Evolutionary conservation across 2,113 vertebrate species (phyloP).

Genomic region (Epinephelus moara): DNA sequence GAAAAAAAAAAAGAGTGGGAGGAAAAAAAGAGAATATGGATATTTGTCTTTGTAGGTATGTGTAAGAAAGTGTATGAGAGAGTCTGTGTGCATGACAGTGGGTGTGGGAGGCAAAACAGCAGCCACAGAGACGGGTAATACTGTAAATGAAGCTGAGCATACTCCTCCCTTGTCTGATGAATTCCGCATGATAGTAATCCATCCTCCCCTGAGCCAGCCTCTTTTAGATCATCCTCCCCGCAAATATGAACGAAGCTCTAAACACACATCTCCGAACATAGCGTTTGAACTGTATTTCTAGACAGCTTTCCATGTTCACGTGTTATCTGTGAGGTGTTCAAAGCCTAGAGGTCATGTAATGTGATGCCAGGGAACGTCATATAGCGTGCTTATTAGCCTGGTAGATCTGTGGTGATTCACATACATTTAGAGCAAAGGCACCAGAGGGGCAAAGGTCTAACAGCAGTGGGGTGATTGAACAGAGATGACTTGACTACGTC

Average conservation of each 20-base stretch:
- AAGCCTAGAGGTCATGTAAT: not conserved
- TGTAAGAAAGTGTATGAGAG: constrained; percentile 18
- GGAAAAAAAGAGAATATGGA: not conserved
- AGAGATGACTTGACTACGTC: not conserved
- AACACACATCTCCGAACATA: not conserved
- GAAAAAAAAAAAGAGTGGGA: constrained; percentile 22
- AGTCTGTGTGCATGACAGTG: constrained; percentile 10
- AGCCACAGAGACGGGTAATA: constrained; percentile 30
- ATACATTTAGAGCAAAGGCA: not conserved
- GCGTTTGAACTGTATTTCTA: constrained; percentile 29
- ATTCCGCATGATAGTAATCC: constrained; percentile 55
- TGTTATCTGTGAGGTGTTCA: constrained; percentile 17
- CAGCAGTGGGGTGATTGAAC: too few species aligned
- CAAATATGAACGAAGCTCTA: constrained; percentile 38
- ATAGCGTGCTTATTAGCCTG: not conserved
- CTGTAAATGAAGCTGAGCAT: constrained; percentile 47
- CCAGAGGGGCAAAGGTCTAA: too few species aligned
- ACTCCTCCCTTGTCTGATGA: constrained; percentile 41
- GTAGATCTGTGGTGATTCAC: constrained; percentile 16
- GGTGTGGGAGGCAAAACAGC: constrained; percentile 42
- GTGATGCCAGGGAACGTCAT: not conserved
- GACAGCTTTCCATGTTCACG: constrained; percentile 4
- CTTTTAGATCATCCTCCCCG: constrained; percentile 36
- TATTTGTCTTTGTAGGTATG: constrained; percentile 17
- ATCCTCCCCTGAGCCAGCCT: constrained; percentile 20